These are phyloP conservation scores for Macrotrachela quadricornifera DNA, from an alignment of 1,140 invertebrate species.

Conservation along the genomic window DNA sequence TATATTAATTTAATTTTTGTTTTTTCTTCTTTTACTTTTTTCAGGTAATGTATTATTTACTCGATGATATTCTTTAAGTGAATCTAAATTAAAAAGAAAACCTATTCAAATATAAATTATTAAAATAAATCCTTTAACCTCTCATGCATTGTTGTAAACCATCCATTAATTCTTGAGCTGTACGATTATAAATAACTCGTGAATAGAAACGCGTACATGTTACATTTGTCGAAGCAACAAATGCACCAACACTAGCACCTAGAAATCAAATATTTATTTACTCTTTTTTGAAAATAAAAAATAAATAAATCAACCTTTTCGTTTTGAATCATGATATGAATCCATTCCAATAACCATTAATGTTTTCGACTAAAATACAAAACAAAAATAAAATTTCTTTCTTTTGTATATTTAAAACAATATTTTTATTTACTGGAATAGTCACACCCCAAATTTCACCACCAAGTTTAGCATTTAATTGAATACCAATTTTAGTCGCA, in stretches of 20 bases:
- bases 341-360: conserved; percentile 62
- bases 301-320: conserved; percentile 36
- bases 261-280: too few species aligned
- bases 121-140: too few species aligned
- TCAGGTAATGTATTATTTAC: conserved; percentile 16
- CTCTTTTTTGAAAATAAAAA: too few species aligned
- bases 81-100: conserved; percentile 41
- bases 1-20: not conserved
- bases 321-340: conserved; percentile 51
- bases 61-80: conserved; percentile 44
- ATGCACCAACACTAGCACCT: conserved; percentile 34
- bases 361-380: conserved; percentile 10
- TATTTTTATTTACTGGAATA: conserved; percentile 38
- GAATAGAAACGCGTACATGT: conserved; percentile 50
- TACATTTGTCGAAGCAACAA: conserved; percentile 38
- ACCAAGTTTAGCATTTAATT: conserved; percentile 86
- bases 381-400: conserved; percentile 7
- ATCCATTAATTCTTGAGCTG: conserved; percentile 52
- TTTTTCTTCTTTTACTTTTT: not conserved
- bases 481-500: conserved; percentile 69
- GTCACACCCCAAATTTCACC: conserved; percentile 64
- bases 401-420: not conserved
- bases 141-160: conserved; percentile 28
- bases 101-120: conserved; percentile 19
- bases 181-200: conserved; percentile 43